A percentile compares a stretch with the other conserved stretches of the same genome.
These are phyloP conservation scores for Lagocephalus sceleratus DNA, from an alignment of 2,797 vertebrate species.

Conservation along the genomic window DNA sequence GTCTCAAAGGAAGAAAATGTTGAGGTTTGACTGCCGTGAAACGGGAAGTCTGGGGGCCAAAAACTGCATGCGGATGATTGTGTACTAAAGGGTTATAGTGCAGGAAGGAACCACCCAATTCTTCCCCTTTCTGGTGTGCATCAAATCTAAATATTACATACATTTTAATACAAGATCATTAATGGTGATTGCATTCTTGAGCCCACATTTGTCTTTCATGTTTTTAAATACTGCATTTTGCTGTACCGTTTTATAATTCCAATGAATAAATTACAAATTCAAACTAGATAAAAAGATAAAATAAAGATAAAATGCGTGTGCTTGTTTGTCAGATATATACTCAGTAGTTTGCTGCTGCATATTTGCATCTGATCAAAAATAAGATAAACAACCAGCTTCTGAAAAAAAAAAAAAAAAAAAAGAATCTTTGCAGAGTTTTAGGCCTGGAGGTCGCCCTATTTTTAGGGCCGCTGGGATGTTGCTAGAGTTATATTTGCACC, in stretches of 20 bases:
- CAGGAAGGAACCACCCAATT: slow-evolving; percentile 17
- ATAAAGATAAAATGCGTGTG: too few relatives aligned
- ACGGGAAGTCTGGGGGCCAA: slow-evolving; percentile 45
- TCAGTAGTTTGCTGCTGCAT: not conserved
- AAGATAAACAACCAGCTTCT: slow-evolving; percentile 33
- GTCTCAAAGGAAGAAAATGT: slow-evolving; percentile 32
- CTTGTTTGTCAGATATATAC: not conserved
- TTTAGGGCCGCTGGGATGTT: slow-evolving; percentile 59
- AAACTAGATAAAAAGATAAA: too few relatives aligned
- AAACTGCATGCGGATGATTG: slow-evolving; percentile 1
- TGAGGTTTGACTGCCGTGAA: slow-evolving; percentile 49
- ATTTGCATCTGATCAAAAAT: not conserved
- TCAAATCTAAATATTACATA: not conserved
- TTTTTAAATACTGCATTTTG: not conserved
- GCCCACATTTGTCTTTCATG: not conserved
- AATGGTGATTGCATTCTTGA: not conserved
- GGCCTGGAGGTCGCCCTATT: slow-evolving; percentile 47
- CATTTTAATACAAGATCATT: not conserved
- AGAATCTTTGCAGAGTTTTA: slow-evolving; percentile 28
- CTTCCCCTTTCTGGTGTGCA: slow-evolving; percentile 50
- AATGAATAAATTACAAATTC: too few relatives aligned
- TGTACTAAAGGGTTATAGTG: slow-evolving; percentile 23
- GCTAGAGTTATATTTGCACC: slow-evolving; percentile 60
- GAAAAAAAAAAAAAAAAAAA: slow-evolving; percentile 38
- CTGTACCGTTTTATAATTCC: too few relatives aligned